phyloP scores from a whole-genome alignment of 1,140 invertebrate genomes.

The Lucilia cuprina region DNA sequence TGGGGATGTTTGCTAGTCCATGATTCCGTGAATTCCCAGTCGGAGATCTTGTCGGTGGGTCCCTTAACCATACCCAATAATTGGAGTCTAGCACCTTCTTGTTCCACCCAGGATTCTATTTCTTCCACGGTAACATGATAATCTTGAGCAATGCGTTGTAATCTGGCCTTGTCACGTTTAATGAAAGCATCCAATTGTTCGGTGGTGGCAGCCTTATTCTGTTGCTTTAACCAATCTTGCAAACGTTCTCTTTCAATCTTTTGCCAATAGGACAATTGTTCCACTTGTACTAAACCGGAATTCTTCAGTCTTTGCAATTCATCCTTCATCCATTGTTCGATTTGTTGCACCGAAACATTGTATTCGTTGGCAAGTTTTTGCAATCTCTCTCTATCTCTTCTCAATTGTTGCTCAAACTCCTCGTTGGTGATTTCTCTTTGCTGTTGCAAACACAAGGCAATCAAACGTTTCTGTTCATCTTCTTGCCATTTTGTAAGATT shows the following conservation, averaged over 20 bases:
- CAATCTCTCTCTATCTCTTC: constrained; percentile 47
- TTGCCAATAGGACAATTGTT: constrained; percentile 56
- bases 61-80: constrained; percentile 51
- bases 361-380: constrained; percentile 51
- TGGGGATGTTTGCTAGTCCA: neutral
- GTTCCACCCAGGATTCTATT: constrained; percentile 57
- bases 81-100: constrained; percentile 52
- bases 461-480: constrained; percentile 53
- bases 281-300: constrained; percentile 52
- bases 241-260: constrained; percentile 50
- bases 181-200: constrained; percentile 54
- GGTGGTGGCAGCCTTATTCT: constrained; percentile 49
- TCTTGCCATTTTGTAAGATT: constrained; percentile 55
- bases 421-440: constrained; percentile 51
- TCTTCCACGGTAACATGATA: constrained; percentile 60
- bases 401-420: constrained; percentile 51
- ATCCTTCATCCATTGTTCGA: constrained; percentile 55
- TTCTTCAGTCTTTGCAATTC: constrained; percentile 51
- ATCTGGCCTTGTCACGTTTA: constrained; percentile 50
- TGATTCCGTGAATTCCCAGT: neutral
- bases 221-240: constrained; percentile 51
- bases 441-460: constrained; percentile 51
- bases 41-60: constrained; percentile 26
- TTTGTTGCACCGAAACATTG: constrained; percentile 53
- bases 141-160: constrained; percentile 49